These are phyloP conservation scores for Drosophila tristis DNA, from an alignment of 1,140 invertebrate genomes.

Conservation along the genomic window DNA sequence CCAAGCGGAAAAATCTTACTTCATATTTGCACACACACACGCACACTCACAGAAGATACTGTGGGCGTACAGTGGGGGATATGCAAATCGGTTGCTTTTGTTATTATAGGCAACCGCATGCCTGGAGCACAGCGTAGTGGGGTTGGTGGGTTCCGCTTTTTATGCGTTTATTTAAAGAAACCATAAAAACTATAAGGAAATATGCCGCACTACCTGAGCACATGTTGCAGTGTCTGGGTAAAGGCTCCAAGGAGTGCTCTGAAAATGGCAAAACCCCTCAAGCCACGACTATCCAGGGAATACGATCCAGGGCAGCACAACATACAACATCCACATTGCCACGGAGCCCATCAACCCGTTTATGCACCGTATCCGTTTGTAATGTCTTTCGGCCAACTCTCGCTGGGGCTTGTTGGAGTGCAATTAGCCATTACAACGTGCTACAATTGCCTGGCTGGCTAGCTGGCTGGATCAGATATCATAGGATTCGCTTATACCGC, in stretches of 20 bases:
- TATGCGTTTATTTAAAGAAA: conserved; percentile 55
- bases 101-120: conserved; percentile 48
- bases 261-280: conserved; percentile 5
- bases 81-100: conserved; percentile 60
- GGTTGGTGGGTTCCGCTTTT: conserved; percentile 33
- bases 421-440: too few relatives aligned
- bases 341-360: too few relatives aligned
- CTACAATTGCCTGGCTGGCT: too few relatives aligned
- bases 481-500: too few relatives aligned
- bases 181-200: conserved; percentile 34
- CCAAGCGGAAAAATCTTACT: conserved; percentile 75
- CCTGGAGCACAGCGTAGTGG: conserved; percentile 8
- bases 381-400: too few relatives aligned
- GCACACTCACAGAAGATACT: neutral
- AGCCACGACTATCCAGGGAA: too few relatives aligned
- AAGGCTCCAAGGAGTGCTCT: conserved; percentile 23
- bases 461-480: too few relatives aligned
- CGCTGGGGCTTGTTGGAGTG: too few relatives aligned
- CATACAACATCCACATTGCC: too few relatives aligned
- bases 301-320: too few relatives aligned
- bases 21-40: conserved; percentile 25
- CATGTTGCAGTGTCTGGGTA: conserved; percentile 40
- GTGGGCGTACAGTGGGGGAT: conserved; percentile 8
- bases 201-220: conserved; percentile 27
- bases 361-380: neutral